These are phyloP conservation scores for Mellivora capensis DNA, from an alignment of 2,113 vertebrate genomes.

Conservation along the genomic window DNA sequence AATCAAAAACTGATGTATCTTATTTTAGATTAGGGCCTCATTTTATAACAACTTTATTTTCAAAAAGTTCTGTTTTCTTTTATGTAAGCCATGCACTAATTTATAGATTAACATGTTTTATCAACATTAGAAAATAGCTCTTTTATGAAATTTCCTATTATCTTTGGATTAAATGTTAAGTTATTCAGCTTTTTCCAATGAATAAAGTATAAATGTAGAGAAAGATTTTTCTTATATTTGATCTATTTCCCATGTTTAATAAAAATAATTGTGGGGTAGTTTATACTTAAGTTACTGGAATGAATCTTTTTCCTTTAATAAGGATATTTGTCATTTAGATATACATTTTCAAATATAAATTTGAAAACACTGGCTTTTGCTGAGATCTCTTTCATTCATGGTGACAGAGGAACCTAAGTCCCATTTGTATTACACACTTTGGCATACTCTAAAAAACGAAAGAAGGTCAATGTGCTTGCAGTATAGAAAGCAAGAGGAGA, in stretches of 20 bases:
- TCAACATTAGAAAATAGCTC: background rate
- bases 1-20: background rate
- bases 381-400: background rate
- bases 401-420: background rate
- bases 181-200: background rate
- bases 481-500: background rate
- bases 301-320: background rate
- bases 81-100: background rate
- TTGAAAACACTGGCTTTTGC: background rate
- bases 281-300: background rate
- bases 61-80: background rate
- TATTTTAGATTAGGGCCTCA: background rate
- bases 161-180: background rate
- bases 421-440: background rate
- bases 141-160: background rate
- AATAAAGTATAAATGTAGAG: background rate
- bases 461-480: background rate
- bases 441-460: background rate
- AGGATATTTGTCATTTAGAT: background rate
- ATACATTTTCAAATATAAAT: background rate
- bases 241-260: background rate
- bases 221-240: background rate
- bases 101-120: background rate
- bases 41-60: background rate
- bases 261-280: background rate